Conservation (phyloP, 2,797 vertebrate species). For the Fistularia commersonii region DNA sequence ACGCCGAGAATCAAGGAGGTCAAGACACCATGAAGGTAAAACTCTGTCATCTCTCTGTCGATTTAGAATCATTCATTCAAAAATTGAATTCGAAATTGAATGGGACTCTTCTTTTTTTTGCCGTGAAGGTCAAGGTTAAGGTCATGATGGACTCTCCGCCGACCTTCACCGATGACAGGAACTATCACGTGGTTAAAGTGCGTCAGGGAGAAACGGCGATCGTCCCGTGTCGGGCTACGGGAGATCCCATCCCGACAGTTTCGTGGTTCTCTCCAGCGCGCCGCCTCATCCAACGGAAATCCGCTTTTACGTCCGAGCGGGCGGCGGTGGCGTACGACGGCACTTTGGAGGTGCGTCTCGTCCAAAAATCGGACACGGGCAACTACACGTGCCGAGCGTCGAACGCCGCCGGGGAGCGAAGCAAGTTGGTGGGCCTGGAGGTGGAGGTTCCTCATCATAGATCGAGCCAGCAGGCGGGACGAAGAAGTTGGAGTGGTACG, state of each 20-base stretch:
- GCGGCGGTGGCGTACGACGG: constrained; percentile 72
- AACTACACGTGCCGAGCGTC: constrained; percentile 88
- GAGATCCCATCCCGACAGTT: constrained; percentile 77
- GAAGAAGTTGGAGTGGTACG: constrained; percentile 25
- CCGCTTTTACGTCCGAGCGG: constrained; percentile 44
- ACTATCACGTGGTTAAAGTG: constrained; percentile 65
- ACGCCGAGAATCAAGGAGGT: constrained; percentile 88
- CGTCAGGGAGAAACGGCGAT: constrained; percentile 73
- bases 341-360: constrained; percentile 79
- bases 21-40: constrained; percentile 85
- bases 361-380: constrained; percentile 82
- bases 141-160: constrained; percentile 79
- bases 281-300: constrained; percentile 66
- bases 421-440: constrained; percentile 75
- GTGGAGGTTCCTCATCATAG: constrained; percentile 68
- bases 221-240: constrained; percentile 77
- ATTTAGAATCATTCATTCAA: background rate
- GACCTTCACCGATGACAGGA: constrained; percentile 68
- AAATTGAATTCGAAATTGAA: background rate
- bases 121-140: constrained; percentile 79
- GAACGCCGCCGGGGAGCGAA: constrained; percentile 78
- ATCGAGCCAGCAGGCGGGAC: constrained; percentile 22
- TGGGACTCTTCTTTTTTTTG: background rate
- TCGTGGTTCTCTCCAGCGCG: constrained; percentile 84
- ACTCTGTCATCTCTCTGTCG: background rate